These are phyloP conservation scores for Phytoseiulus persimilis DNA, from an alignment of 2,888 invertebrate species.

Conservation along the genomic window DNA sequence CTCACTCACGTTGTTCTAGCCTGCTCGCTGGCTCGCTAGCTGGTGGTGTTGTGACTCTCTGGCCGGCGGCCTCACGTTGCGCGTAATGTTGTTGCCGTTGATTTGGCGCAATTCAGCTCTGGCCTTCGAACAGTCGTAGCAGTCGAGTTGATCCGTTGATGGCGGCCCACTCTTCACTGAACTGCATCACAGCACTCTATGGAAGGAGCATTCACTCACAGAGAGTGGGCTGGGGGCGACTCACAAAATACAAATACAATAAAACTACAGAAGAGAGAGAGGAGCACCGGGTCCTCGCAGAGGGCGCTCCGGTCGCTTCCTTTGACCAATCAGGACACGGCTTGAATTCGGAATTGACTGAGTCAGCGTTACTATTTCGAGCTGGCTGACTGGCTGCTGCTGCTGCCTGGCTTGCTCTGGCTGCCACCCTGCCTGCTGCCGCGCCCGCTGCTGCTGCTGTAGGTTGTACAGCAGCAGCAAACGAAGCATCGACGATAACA, in stretches of 20 bases:
- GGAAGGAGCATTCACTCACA: slow-evolving; percentile 5
- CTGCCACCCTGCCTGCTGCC: neutral
- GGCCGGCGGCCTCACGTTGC: neutral
- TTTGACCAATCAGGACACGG: slow-evolving; percentile 34
- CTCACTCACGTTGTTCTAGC: slow-evolving; percentile 13
- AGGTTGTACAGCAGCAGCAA: neutral
- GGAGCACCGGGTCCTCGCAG: slow-evolving; percentile 34
- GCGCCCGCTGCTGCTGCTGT: neutral
- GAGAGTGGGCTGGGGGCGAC: slow-evolving; percentile 19
- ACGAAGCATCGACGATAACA: slow-evolving; percentile 10
- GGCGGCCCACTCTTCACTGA: slow-evolving; percentile 5
- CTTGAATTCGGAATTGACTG: slow-evolving; percentile 39
- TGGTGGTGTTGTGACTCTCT: neutral
- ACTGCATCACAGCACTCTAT: slow-evolving; percentile 5
- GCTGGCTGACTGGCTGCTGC: slow-evolving; percentile 27
- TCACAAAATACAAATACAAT: slow-evolving; percentile 39
- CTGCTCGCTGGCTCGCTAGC: slow-evolving; percentile 21
- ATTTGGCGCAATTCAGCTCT: neutral
- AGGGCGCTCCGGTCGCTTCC: slow-evolving; percentile 25
- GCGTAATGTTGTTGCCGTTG: slow-evolving; percentile 5
- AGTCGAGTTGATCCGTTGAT: neutral
- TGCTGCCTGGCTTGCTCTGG: neutral
- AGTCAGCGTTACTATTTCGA: slow-evolving; percentile 39
- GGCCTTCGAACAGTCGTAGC: neutral
- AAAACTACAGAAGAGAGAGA: slow-evolving; percentile 39